Base-by-base conservation (phyloP, 2,888 invertebrate genomes). In the Nephrotoma guestfalica region DNA sequence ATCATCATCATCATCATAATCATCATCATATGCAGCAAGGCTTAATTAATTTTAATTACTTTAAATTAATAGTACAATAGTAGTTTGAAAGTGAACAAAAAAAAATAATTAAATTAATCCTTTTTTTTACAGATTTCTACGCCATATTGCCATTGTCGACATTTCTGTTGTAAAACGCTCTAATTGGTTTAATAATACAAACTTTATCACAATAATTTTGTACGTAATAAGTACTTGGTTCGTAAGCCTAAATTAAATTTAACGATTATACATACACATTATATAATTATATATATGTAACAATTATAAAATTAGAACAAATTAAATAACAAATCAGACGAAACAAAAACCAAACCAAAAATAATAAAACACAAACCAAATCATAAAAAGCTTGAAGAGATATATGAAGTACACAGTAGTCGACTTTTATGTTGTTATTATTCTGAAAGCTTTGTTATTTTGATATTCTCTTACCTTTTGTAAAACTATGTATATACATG, bases 61-160 rank as follows among this genome's bases (percentile, higher is more conserved):
- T 57, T 57, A 30, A 9, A 71, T 57, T 83, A 83, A n/a, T 84
- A 84, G 42, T 84, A 30, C 30, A 30, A 30, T 30, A 7, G n/a
- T 84, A 42, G 41, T 84, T 84, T 42, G 42, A 42, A 84, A 84
- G n/a, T 41, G n/a, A 15, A 3, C 9, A 83, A 83, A 83, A 83
- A 84, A 83, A 84, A 84, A 84, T 13, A 41, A 41, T 84, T 42
- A 71, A 71, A 71, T 2, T 30, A 30, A 71, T 57, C 51, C 51
- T 57, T 57, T 57, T 18, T 57, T 18, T 57, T 15, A 57, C 6
- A 43, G 6, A 51, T 15, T 15, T 7, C 11, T 30, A 41, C 84
- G 84, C 84, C 84, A 84, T 84, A 84, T 84, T 84, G 84, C 84
- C 84, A 41, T 41, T 42, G 84, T 84, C 84, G 41, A 41, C 84